A percentile compares a stretch with the other conserved stretches of the same genome.
Evolutionary conservation across 2,888 invertebrate species (phyloP).

Genomic region (Leucoma salicis): DNA sequence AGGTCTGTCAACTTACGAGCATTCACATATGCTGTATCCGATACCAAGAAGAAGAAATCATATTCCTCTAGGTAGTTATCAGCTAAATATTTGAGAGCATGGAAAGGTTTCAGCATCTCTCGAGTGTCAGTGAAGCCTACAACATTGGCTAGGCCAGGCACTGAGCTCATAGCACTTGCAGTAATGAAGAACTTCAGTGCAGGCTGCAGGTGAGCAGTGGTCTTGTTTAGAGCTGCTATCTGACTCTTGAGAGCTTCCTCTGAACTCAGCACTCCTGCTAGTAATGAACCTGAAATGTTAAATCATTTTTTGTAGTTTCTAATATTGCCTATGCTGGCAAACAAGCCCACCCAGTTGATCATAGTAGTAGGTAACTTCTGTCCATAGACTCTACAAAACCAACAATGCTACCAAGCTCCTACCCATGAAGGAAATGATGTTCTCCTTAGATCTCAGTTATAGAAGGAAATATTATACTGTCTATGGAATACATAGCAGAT

Average conservation of each 20-base stretch:
- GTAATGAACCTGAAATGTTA: constrained; percentile 75
- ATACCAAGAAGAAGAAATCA: constrained; percentile 95
- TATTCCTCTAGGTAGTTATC: constrained; percentile 95
- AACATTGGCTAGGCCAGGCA: constrained; percentile 83
- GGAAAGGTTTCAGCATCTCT: constrained; percentile 89
- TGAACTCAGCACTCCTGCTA: constrained; percentile 92
- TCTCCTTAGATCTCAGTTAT: too few relatives aligned
- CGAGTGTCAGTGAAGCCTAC: constrained; percentile 93
- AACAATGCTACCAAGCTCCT: too few relatives aligned
- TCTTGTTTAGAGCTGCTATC: constrained; percentile 94
- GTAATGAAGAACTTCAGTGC: constrained; percentile 91
- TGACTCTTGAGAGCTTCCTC: constrained; percentile 87
- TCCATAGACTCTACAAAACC: too few relatives aligned
- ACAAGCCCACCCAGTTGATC: too few relatives aligned
- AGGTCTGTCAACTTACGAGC: constrained; percentile 87
- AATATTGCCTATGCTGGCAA: too few relatives aligned
- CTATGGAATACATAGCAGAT: too few relatives aligned
- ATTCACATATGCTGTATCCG: constrained; percentile 93
- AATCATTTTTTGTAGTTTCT: too few relatives aligned
- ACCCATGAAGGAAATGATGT: too few relatives aligned
- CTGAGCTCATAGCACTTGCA: constrained; percentile 65
- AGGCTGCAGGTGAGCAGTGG: constrained; percentile 91
- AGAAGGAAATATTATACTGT: too few relatives aligned
- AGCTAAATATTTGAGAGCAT: constrained; percentile 93
- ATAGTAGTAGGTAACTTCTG: too few relatives aligned